phyloP scores from a whole-genome alignment of 2,888 invertebrate species.

The Tanypteryx hageni region DNA sequence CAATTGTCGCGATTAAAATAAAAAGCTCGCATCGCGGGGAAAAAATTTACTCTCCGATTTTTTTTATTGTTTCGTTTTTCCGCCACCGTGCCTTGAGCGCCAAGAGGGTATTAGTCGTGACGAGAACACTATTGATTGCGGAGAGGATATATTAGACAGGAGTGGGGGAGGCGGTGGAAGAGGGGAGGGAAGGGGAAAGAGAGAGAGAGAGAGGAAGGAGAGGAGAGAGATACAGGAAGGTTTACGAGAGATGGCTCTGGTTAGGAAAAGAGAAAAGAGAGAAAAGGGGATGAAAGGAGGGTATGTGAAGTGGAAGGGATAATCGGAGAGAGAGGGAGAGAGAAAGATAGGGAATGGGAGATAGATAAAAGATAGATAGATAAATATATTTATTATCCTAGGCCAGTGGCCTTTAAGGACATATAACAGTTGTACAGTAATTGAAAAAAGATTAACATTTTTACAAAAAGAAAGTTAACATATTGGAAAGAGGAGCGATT shows the following conservation, averaged over 20 bases:
- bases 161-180: background rate
- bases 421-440: no score
- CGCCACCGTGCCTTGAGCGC: conserved; percentile 4
- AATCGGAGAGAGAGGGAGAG: no score
- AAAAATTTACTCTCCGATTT: background rate
- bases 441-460: no score
- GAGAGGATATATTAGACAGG: conserved; percentile 12
- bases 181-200: background rate
- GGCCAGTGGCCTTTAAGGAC: no score
- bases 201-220: background rate
- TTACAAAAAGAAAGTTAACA: no score
- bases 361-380: no score
- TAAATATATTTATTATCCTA: no score
- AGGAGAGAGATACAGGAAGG: conserved; percentile 32
- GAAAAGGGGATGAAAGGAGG: background rate
- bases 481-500: no score
- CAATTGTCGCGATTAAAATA: conserved; percentile 7
- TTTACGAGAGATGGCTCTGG: background rate
- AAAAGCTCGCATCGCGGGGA: background rate
- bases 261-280: background rate
- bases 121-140: conserved; percentile 34
- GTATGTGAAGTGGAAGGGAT: no score
- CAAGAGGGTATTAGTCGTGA: conserved; percentile 34
- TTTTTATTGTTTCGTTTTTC: conserved; percentile 17
- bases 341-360: no score